Conservation (phyloP, 1,140 invertebrate species). For the Aplysia californica region DNA sequence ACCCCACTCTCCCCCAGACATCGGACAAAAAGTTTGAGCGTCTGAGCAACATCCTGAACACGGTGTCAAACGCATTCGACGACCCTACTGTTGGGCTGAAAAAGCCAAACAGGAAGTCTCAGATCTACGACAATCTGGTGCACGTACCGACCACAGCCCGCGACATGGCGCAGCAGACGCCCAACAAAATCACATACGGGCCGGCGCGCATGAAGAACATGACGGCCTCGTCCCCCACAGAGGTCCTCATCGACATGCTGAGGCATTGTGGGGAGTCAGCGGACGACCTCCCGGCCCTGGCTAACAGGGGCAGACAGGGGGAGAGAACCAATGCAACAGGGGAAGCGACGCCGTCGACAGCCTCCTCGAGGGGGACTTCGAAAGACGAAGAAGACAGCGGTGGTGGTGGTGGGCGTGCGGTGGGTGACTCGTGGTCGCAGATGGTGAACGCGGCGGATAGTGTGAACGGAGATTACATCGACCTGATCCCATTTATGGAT, state of each 20-base stretch:
- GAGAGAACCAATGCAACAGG: too few relatives aligned
- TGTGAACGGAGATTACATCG: constrained; percentile 62
- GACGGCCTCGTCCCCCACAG: constrained; percentile 43
- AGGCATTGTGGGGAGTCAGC: constrained; percentile 45
- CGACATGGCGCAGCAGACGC: background rate
- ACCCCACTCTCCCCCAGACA: constrained; percentile 45
- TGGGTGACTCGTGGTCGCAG: constrained; percentile 62
- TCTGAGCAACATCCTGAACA: constrained; percentile 71
- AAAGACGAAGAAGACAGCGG: background rate
- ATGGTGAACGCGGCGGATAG: constrained; percentile 61
- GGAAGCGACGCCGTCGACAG: too few relatives aligned
- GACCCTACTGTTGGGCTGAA: constrained; percentile 51
- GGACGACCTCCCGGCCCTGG: constrained; percentile 39
- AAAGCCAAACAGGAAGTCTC: constrained; percentile 47
- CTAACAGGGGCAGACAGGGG: constrained; percentile 6
- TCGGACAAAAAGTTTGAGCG: constrained; percentile 60
- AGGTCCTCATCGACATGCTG: constrained; percentile 49
- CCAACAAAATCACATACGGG: background rate
- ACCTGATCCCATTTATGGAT: constrained; percentile 64
- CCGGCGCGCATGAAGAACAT: background rate
- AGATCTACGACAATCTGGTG: constrained; percentile 58
- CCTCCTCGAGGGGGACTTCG: constrained; percentile 27
- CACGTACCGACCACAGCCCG: constrained; percentile 4
- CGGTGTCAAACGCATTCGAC: constrained; percentile 71
- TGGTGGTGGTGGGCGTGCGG: background rate